Base-by-base conservation (phyloP, 2,888 invertebrate species). In the Eledone cirrhosa region DNA sequence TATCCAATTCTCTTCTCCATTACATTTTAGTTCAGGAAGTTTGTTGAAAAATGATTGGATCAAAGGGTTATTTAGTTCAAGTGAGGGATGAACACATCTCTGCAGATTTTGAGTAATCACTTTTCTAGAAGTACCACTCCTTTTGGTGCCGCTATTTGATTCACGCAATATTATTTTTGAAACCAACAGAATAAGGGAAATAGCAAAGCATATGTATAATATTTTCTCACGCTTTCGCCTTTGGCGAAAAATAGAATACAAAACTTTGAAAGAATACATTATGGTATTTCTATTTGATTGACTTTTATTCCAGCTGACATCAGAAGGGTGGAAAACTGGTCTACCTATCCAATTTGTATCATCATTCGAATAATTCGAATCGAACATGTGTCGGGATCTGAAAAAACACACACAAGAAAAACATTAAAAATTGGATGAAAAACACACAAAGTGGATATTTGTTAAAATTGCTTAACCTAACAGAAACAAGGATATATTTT, bases 1-100 rank as follows among this genome's bases (percentile, higher is more conserved):
- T 1, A 96, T 95, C 97, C 97, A 97, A 88, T 96, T 94, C 48
- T 88, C 85, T 59, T 91, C 92, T 2, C 84, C 80, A 19, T 92
- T 92, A 88, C 97, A 97, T 22, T 92, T 90, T 3, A 96, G 91
- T 0, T 93, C 93, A 0, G 93, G 92, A 22, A 93, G 92, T 19
- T 93, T 89, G 82, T 93, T 92, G 80, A 95, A 93, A 85, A 94
- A 95, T 87, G 93, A 93, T 91, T 93, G 94, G 53, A 96, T 94
- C 85, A 95, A 95, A 13, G 94, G 93, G 81, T 94, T 93, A 86
- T 93, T 92, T 48, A 94, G 90, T 13, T 94, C 93, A 80, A 95
- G 90, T 77, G 92, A 90, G 0, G 95, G 95, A 84, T 94, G 93
- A 83, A 93, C 93, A 84, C 95, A 95, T 41, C 93, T 92, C 75